Conservation (phyloP, 2,797 vertebrate species). For the Pyrocephalus nanus region DNA sequence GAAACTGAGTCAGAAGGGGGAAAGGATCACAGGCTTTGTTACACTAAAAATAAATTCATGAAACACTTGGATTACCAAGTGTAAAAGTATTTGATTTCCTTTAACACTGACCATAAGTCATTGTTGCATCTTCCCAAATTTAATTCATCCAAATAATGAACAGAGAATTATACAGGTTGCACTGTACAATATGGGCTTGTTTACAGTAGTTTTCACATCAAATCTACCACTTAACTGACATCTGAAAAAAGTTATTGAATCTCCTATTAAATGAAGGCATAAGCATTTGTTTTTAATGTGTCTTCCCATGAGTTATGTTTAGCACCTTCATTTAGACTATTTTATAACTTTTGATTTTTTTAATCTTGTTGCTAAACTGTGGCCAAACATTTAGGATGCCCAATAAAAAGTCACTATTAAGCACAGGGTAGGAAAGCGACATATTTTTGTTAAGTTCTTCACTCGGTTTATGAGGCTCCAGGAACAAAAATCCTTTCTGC, state of each 20-base stretch:
- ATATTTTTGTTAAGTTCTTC: neutral
- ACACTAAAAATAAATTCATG: neutral
- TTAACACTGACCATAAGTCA: neutral
- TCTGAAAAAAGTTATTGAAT: neutral
- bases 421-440: neutral
- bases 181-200: neutral
- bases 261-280: neutral
- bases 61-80: neutral
- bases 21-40: neutral
- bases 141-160: neutral
- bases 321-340: neutral
- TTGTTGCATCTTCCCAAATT: neutral
- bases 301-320: neutral
- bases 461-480: neutral
- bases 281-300: neutral
- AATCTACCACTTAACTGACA: neutral
- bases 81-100: neutral
- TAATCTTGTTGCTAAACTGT: neutral
- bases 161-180: neutral
- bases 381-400: neutral
- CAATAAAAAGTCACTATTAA: neutral
- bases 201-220: neutral
- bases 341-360: neutral
- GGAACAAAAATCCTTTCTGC: neutral
- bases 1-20: neutral